Evolutionary conservation across 1,140 invertebrate genomes (phyloP), one percentile per base, ranked within the genome.

Genomic region (Archivesica marissinica): DNA sequence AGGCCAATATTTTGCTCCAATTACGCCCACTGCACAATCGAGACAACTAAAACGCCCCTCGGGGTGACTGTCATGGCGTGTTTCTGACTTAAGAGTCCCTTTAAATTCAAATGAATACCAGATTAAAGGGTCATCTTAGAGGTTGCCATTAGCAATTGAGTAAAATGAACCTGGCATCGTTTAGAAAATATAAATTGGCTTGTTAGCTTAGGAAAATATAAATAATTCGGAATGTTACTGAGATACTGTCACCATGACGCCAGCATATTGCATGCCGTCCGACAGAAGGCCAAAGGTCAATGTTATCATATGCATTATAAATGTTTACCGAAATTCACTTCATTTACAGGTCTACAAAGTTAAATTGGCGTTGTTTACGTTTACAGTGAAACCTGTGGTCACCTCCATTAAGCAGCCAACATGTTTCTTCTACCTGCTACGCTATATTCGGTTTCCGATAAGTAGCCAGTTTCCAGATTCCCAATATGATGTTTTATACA

Each of bases 161-260:
- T 85, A 56, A 70, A 85, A 77, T 85, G 74, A 23, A 23, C 39
- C 80, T 70, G 20, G 70, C 52, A 50, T 83, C 64, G 68, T 72
- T 74, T 83, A 61, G 70, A 83, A 83, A 81, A 83, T 72, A 83
- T 56, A 83, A 83, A 83, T 83, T 83, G 80, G 80, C 80, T 83
- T 83, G 80, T 83, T 83, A 83, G 52, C 80, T 72, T 83, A 52
- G 68, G 47, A 75, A 75, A 83, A 83, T 83, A 72, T 70, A 75
- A 74, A 75, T 72, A 70, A 72, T 83, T 74, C 44, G 66, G 64
- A 72, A 81, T 81, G 79, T 44, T 47, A 64, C 80, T 28, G 68
- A 28, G 38, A 35, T 56, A 56, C 39, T 76, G 59, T 13, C 50
- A 56, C 30, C 17, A 17, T 38, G 50, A 76, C 74, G 54, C 50